Conservation (phyloP, 2,797 vertebrate genomes). For the Anabas testudineus region DNA sequence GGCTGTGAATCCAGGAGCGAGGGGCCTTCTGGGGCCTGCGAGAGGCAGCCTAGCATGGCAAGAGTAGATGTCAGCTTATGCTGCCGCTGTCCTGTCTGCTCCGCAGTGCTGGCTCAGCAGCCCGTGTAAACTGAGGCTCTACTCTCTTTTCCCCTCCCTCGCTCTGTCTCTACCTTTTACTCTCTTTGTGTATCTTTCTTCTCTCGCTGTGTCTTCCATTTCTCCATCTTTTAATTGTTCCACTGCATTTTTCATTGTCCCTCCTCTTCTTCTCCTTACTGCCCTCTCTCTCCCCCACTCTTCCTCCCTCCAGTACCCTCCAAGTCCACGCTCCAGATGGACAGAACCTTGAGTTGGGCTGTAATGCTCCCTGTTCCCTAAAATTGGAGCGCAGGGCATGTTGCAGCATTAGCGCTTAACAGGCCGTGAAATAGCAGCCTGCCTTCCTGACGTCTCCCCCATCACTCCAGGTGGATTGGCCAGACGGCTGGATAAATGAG, state of each 20-base stretch:
- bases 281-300: conserved; percentile 27
- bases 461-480: conserved; percentile 88
- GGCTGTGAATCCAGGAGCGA: conserved; percentile 50
- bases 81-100: conserved; percentile 75
- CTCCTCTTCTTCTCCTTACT: conserved; percentile 43
- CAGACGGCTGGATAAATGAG: conserved; percentile 90
- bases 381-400: conserved; percentile 89
- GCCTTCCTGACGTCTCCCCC: conserved; percentile 89
- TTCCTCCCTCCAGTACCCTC: conserved; percentile 44
- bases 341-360: conserved; percentile 83
- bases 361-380: conserved; percentile 87
- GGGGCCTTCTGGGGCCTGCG: conserved; percentile 71
- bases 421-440: conserved; percentile 96
- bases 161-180: conserved; percentile 27
- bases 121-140: conserved; percentile 71
- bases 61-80: conserved; percentile 76
- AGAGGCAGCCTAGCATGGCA: conserved; percentile 76
- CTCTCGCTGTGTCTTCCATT: conserved; percentile 39
- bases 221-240: conserved; percentile 62
- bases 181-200: conserved; percentile 30
- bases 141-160: conserved; percentile 32
- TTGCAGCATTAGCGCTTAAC: conserved; percentile 94
- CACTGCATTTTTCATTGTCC: conserved; percentile 49
- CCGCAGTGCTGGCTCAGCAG: conserved; percentile 78
- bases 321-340: conserved; percentile 77